Base-by-base conservation (phyloP, 2,888 invertebrate species). In the Mayetiola destructor region DNA sequence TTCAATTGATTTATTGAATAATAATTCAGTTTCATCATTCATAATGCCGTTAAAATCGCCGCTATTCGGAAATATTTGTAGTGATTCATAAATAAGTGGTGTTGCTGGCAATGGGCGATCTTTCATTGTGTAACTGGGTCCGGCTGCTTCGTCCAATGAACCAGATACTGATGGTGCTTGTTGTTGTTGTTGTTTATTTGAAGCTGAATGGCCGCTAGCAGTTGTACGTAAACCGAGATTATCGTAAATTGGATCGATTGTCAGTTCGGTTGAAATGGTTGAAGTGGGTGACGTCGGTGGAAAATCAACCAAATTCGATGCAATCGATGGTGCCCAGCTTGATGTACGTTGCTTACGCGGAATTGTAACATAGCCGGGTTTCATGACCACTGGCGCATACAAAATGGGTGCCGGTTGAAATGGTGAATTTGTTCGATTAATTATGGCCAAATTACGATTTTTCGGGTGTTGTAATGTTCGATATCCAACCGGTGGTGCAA, bases 311-410 rank as follows among this genome's bases (percentile, higher is more conserved):
- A 79, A 74, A 29, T 72, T 73, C 58, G 73, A 79, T 66, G 69
- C 82, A 65, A 69, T 81, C 71, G 77, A 83, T 69, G 69, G 84
- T 60, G 81, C 84, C 86, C 89, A 89, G 66, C 87, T 87, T 1
- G 86, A 85, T 0, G 87, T 85, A 61, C 90, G 76, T 0, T 88
- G 89, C 65, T 88, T 77, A 62, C 90, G 77, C 0, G 90, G 90
- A 59, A 91, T 88, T 16, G 90, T 90, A 42, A 89, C 88, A 68
- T 89, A 90, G 12, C 88, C 89, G 67, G 85, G 85, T 61, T 85
- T 78, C 69, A 73, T 69, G 2, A 73, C 67, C 21, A 72, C 69
- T 5, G 72, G 69, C 4, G 84, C 83, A 23, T 81, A 80, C 39
- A 85, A 76, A 6, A 84, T 79, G 29, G 84, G 81, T 8, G 81